Evolutionary conservation across 2,888 invertebrate genomes (phyloP).

Genomic region (Acanthacorydalis orientalis): DNA sequence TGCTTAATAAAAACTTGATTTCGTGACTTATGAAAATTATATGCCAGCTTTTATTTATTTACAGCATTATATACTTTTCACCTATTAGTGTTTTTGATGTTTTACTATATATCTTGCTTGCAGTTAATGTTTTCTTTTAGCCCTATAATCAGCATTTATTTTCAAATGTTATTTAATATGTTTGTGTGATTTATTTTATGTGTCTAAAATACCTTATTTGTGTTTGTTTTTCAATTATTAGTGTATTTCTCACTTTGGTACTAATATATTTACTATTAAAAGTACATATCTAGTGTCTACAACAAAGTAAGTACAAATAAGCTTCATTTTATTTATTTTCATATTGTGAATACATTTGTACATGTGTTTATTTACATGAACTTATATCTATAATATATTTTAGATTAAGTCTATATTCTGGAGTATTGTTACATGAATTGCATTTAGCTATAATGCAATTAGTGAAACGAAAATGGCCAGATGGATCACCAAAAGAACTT

Average conservation of each 20-base stretch:
- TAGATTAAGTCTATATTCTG: constrained; percentile 52
- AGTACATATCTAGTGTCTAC: not conserved
- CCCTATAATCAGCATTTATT: too few relatives aligned
- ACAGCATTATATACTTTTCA: not conserved
- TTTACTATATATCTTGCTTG: too few relatives aligned
- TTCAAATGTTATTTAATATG: too few relatives aligned
- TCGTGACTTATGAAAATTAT: too few relatives aligned
- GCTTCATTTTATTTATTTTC: too few relatives aligned
- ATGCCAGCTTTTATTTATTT: too few relatives aligned
- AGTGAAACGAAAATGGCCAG: constrained; percentile 26
- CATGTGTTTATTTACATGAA: too few relatives aligned
- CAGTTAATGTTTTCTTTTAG: too few relatives aligned
- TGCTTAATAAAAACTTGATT: not conserved
- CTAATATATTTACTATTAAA: not conserved
- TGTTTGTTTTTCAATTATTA: not conserved
- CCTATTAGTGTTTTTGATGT: too few relatives aligned
- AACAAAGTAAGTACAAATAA: not conserved
- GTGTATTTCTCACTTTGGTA: not conserved
- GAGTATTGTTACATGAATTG: constrained; percentile 61
- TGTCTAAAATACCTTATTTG: not conserved
- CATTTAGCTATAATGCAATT: constrained; percentile 37
- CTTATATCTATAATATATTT: constrained; percentile 6
- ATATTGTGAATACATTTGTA: too few relatives aligned
- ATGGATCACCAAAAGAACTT: constrained; percentile 19
- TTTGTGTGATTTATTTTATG: not conserved